Evolutionary conservation across 2,113 vertebrate species (phyloP).

Genomic region (Albula glossodonta): DNA sequence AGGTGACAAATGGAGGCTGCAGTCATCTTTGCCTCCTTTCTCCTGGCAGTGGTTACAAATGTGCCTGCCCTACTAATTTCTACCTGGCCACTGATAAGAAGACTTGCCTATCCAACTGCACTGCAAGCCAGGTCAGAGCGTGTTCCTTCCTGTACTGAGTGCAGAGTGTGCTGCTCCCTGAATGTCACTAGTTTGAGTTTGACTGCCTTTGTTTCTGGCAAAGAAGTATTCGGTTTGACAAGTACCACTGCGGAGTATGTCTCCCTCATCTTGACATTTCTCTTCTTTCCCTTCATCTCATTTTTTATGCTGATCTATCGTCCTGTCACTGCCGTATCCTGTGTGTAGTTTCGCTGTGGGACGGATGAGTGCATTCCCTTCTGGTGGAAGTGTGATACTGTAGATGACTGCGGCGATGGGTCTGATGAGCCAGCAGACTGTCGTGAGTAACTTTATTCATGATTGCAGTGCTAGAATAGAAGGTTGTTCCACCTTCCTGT

Average conservation of each 20-base stretch:
- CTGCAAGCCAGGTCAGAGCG: conserved; percentile 89
- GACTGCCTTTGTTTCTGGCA: not conserved
- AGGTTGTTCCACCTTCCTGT: too few species aligned
- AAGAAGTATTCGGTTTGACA: not conserved
- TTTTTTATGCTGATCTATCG: not conserved
- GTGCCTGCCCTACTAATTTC: conserved; percentile 96
- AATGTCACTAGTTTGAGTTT: not conserved
- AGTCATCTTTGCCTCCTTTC: conserved; percentile 95
- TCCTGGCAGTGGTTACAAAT: conserved; percentile 81
- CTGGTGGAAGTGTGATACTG: conserved; percentile 99
- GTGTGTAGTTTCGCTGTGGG: conserved; percentile 88
- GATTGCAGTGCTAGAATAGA: not conserved
- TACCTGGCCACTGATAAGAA: conserved; percentile 91
- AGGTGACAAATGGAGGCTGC: conserved; percentile 90
- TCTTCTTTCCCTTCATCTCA: not conserved
- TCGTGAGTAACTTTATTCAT: conserved; percentile 77
- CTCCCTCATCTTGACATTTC: not conserved
- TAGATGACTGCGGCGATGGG: conserved; percentile 95
- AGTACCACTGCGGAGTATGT: not conserved
- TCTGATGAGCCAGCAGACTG: conserved; percentile 94
- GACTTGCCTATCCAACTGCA: conserved; percentile 97
- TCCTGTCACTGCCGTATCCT: not conserved
- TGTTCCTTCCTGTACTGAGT: not conserved
- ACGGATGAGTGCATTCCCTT: conserved; percentile 98
- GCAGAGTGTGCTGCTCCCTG: not conserved